Evolutionary conservation across 2,113 vertebrate genomes (phyloP).

Genomic region (Recurvirostra avosetta): DNA sequence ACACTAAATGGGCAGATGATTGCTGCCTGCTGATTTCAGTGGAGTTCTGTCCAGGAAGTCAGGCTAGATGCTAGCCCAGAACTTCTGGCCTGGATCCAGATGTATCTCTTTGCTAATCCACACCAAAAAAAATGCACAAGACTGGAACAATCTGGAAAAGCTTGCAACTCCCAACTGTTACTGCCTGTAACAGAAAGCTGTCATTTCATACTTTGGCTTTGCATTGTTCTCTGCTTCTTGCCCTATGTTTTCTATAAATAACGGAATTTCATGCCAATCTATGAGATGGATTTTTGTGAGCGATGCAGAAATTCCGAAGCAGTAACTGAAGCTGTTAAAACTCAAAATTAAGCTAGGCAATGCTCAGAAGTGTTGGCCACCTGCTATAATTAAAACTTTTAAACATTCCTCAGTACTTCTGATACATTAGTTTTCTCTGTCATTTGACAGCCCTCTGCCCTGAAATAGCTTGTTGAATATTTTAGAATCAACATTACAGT

Average conservation of each 20-base stretch:
- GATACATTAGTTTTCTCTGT: neutral
- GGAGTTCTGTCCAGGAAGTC: neutral
- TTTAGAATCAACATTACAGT: slow-evolving; percentile 25
- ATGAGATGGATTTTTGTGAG: neutral
- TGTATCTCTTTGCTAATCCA: neutral
- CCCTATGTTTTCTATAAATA: neutral
- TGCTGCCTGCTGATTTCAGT: neutral
- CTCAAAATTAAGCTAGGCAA: neutral
- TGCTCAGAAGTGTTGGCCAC: neutral
- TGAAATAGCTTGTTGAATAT: slow-evolving; percentile 19
- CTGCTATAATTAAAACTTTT: slow-evolving; percentile 11
- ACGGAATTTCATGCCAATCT: neutral
- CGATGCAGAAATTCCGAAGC: neutral
- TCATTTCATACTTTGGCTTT: neutral
- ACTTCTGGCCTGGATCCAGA: neutral
- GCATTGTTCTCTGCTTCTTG: neutral
- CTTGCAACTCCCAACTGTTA: neutral
- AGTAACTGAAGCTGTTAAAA: neutral
- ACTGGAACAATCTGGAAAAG: neutral
- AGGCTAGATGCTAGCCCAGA: neutral
- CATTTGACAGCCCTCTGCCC: slow-evolving; percentile 22
- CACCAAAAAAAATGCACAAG: neutral
- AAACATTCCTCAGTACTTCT: neutral
- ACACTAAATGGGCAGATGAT: neutral
- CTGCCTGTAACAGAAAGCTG: neutral